phyloP scores from a whole-genome alignment of 2,113 vertebrate species.

The Pygoscelis adeliae region DNA sequence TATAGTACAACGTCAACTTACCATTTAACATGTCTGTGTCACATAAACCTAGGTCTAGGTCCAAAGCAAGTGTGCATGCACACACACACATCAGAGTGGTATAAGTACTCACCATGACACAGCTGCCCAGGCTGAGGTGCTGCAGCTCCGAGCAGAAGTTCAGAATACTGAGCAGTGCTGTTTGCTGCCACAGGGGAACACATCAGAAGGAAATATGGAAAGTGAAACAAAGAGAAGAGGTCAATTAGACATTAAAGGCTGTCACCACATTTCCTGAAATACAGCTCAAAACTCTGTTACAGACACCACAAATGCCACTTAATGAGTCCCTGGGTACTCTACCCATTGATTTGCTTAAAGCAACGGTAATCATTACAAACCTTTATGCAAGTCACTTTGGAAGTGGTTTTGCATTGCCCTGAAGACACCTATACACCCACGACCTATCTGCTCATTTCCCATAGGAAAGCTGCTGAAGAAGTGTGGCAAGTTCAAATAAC shows the following conservation, averaged over 20 bases:
- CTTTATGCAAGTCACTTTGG: conserved; percentile 68
- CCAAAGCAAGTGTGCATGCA: accelerated
- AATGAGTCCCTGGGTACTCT: conserved; percentile 80
- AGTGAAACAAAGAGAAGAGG: conserved; percentile 79
- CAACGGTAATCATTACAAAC: conserved; percentile 77
- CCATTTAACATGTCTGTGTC: not conserved
- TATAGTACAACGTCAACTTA: not conserved
- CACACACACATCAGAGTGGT: accelerated
- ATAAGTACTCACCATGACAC: conserved; percentile 88
- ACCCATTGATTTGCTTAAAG: conserved; percentile 77
- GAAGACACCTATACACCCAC: conserved; percentile 55
- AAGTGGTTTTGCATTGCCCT: conserved; percentile 59
- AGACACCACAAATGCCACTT: conserved; percentile 77
- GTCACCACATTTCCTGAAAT: conserved; percentile 76
- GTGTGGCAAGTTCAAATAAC: conserved; percentile 54
- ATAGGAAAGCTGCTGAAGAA: conserved; percentile 54
- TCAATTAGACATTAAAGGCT: conserved; percentile 85
- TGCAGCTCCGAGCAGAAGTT: conserved; percentile 94
- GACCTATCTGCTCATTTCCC: conserved; percentile 66
- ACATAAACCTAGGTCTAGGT: not conserved
- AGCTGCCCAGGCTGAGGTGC: conserved; percentile 95
- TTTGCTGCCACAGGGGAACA: conserved; percentile 87
- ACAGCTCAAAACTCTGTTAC: conserved; percentile 72
- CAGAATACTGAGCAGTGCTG: conserved; percentile 92
- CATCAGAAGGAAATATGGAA: conserved; percentile 69